Percentiles rank a stretch among this genome's conserved stretches.
These are phyloP conservation scores for Propithecus perrieri DNA, from an alignment of 2,797 vertebrate genomes.

Conservation along the genomic window DNA sequence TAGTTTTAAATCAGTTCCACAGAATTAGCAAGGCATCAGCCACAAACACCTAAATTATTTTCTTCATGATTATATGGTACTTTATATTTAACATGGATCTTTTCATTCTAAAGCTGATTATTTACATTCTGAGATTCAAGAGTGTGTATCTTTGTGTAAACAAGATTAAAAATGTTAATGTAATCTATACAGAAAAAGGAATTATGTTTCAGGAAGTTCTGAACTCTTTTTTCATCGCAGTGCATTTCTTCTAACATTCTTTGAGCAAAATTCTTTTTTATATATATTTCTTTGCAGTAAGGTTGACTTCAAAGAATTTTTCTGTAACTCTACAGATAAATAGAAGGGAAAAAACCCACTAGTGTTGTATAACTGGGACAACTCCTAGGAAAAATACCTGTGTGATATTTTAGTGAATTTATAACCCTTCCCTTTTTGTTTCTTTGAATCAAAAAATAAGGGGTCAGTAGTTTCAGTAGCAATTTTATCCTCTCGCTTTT, in stretches of 20 bases:
- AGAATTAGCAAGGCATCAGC: background rate
- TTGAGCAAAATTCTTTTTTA: background rate
- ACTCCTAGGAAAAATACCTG: background rate
- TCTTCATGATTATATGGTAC: background rate
- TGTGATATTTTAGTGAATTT: background rate
- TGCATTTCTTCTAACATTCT: background rate
- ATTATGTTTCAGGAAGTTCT: background rate
- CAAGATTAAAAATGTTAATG: background rate
- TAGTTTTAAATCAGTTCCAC: background rate
- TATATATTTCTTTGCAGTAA: background rate
- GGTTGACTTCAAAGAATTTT: slow-evolving; percentile 27
- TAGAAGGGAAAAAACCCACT: background rate
- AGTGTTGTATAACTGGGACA: background rate
- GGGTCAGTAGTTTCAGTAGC: background rate
- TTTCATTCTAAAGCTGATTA: slow-evolving; percentile 8
- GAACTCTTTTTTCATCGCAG: background rate
- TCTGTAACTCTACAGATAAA: background rate
- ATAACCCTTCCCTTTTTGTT: background rate
- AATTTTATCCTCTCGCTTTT: background rate
- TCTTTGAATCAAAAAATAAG: background rate
- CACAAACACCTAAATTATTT: slow-evolving; percentile 26
- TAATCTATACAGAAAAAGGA: background rate
- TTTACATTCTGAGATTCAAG: background rate
- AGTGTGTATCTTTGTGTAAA: background rate
- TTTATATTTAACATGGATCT: background rate